phyloP scores from a whole-genome alignment of 2,797 vertebrate genomes.

The Phalloptychus januarius region DNA sequence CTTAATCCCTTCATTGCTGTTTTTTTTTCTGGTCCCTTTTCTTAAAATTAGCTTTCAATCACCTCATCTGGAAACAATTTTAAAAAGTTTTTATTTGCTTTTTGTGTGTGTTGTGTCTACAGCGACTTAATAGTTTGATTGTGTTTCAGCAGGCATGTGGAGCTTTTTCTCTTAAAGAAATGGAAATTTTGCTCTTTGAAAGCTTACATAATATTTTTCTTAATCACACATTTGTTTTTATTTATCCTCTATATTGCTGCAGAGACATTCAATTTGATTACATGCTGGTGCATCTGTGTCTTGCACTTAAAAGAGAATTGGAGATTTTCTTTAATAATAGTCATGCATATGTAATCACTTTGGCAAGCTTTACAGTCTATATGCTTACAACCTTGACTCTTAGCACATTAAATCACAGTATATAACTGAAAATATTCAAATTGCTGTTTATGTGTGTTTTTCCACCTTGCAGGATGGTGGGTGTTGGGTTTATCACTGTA shows the following conservation, averaged over 20 bases:
- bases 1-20: not conserved
- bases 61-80: slow-evolving; percentile 63
- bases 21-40: not conserved
- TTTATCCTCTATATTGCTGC: slow-evolving; percentile 30
- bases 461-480: slow-evolving; percentile 10
- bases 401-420: slow-evolving; percentile 57
- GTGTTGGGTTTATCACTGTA: slow-evolving; percentile 23
- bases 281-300: slow-evolving; percentile 69
- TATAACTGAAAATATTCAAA: slow-evolving; percentile 40
- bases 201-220: slow-evolving; percentile 15
- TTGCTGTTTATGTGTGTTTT: slow-evolving; percentile 14
- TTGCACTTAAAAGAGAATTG: slow-evolving; percentile 84
- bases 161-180: not conserved
- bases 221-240: slow-evolving; percentile 31
- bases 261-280: slow-evolving; percentile 76
- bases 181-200: slow-evolving; percentile 20
- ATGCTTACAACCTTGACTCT: slow-evolving; percentile 64
- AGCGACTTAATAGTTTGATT: slow-evolving; percentile 15
- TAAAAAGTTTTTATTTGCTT: slow-evolving; percentile 16
- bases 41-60: not conserved
- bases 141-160: slow-evolving; percentile 35
- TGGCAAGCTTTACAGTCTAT: slow-evolving; percentile 53
- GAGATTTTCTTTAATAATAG: slow-evolving; percentile 81
- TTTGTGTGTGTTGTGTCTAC: slow-evolving; percentile 9
- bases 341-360: slow-evolving; percentile 74